Evolutionary conservation across 1,140 invertebrate species (phyloP).

Genomic region (Drosophila sp.): DNA sequence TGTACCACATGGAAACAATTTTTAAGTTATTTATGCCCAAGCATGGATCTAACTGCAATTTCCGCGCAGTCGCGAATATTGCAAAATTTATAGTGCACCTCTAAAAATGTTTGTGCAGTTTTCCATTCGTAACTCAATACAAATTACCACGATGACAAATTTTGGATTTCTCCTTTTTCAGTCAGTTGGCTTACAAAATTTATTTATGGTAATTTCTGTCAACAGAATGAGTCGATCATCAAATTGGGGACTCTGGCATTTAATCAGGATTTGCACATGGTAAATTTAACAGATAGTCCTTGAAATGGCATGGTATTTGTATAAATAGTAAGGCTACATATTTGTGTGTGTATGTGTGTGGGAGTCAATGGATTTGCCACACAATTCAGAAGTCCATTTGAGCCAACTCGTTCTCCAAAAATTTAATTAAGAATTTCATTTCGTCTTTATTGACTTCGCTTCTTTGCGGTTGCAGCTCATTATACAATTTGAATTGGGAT

Average conservation of each 20-base stretch:
- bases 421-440: conserved; percentile 76
- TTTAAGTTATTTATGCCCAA: conserved; percentile 71
- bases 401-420: conserved; percentile 34
- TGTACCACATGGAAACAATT: conserved; percentile 27
- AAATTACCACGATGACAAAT: conserved; percentile 64
- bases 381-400: conserved; percentile 41
- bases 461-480: conserved; percentile 39
- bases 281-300: conserved; percentile 70
- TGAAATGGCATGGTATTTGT: conserved; percentile 46
- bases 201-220: conserved; percentile 78
- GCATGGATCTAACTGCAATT: conserved; percentile 75
- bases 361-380: conserved; percentile 48
- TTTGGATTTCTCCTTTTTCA: conserved; percentile 6
- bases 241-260: conserved; percentile 45
- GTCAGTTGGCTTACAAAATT: conserved; percentile 45
- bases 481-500: conserved; percentile 25
- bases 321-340: too few species aligned
- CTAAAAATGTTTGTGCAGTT: conserved; percentile 17
- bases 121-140: conserved; percentile 65
- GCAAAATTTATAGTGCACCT: conserved; percentile 64
- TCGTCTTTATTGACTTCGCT: conserved; percentile 59
- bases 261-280: conserved; percentile 63
- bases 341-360: conserved; percentile 2
- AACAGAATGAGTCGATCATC: conserved; percentile 46
- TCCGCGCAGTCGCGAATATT: conserved; percentile 73